These are phyloP conservation scores for Ciconia nigra DNA, from an alignment of 2,797 vertebrate species.

Conservation along the genomic window DNA sequence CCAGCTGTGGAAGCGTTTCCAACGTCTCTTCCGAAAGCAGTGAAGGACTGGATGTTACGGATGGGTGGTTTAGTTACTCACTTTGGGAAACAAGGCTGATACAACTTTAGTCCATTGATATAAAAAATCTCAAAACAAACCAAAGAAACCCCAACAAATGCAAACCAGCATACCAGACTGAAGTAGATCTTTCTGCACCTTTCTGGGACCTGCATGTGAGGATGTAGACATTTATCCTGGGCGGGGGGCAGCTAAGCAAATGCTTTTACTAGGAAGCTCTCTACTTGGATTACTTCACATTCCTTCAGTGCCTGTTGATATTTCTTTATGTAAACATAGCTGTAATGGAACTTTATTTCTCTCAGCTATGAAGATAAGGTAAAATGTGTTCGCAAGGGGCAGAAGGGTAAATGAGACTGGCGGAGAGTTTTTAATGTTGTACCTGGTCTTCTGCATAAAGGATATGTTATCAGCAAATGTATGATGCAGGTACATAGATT, in stretches of 20 bases:
- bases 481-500: not conserved
- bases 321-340: not conserved
- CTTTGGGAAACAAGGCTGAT: not conserved
- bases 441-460: not conserved
- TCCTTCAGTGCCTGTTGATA: not conserved
- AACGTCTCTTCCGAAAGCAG: not conserved
- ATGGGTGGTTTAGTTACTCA: not conserved
- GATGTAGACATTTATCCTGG: not conserved
- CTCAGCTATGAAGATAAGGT: not conserved
- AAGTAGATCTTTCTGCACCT: rapidly evolving
- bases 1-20: rapidly evolving
- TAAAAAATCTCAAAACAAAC: not conserved
- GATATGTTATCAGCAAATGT: not conserved
- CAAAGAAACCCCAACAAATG: not conserved
- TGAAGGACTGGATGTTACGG: not conserved
- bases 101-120: not conserved
- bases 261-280: not conserved
- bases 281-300: not conserved
- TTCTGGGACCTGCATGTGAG: not conserved
- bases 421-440: not conserved
- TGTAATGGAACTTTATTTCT: not conserved
- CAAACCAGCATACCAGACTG: not conserved
- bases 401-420: not conserved
- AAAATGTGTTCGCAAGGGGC: not conserved
- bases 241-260: not conserved